Percentiles rank a stretch among this genome's conserved stretches.
Evolutionary conservation across 37 sponge, comb jelly and placozoan species (phyloP).

Genomic region (Haliclona indistincta): DNA sequence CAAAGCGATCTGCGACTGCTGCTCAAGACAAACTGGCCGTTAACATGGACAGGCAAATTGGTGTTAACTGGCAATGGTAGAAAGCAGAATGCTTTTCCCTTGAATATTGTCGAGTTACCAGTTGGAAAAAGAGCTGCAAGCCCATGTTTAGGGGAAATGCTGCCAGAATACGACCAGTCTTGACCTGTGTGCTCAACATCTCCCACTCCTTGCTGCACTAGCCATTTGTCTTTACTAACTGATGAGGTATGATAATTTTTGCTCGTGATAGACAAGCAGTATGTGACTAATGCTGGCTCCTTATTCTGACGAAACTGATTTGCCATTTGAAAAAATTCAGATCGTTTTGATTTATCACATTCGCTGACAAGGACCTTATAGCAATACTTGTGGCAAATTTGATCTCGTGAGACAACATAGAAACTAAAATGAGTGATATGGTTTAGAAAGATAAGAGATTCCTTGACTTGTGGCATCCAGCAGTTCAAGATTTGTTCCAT

Average conservation of each 20-base stretch:
- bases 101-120: not conserved
- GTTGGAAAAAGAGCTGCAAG: conserved; percentile 48
- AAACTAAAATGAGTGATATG: conserved; percentile 40
- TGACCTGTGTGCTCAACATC: conserved; percentile 12
- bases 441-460: conserved; percentile 57
- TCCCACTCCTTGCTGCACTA: conserved; percentile 64
- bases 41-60: conserved; percentile 43
- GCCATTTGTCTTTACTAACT: conserved; percentile 29
- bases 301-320: not conserved
- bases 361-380: conserved; percentile 8
- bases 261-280: not conserved
- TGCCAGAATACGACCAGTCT: conserved; percentile 20
- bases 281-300: not conserved
- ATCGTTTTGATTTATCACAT: not conserved
- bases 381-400: not conserved
- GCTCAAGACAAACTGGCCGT: conserved; percentile 58
- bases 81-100: conserved; percentile 47
- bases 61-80: conserved; percentile 53
- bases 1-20: conserved; percentile 30
- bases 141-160: conserved; percentile 58
- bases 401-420: conserved; percentile 23
- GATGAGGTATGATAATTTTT: not conserved
- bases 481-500: conserved; percentile 14
- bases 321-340: not conserved
- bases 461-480: conserved; percentile 55